Conservation (phyloP, 2,888 invertebrate genomes). For the Ephialtes manifestator region DNA sequence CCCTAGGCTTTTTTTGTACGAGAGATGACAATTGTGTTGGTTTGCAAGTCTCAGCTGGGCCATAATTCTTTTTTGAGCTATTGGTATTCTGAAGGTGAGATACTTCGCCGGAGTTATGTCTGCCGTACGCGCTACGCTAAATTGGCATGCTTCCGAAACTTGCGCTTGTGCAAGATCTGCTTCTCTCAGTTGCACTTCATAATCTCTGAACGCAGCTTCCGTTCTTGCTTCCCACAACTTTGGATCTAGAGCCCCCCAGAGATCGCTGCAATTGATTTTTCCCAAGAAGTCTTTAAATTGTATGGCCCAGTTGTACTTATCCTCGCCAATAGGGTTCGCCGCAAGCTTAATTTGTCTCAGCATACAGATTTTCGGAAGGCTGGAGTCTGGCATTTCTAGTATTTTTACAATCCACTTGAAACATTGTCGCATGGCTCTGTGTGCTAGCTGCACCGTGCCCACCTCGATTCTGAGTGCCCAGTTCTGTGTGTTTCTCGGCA, state of each 20-base stretch:
- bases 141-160: background rate
- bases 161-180: background rate
- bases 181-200: background rate
- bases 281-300: slow-evolving; percentile 35
- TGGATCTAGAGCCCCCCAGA: slow-evolving; percentile 42
- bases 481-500: slow-evolving; percentile 25
- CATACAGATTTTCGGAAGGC: slow-evolving; percentile 18
- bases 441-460: background rate
- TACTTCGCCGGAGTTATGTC: background rate
- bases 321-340: background rate
- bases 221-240: slow-evolving; percentile 5
- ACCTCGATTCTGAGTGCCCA: slow-evolving; percentile 24
- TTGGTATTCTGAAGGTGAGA: background rate
- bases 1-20: slow-evolving; percentile 4
- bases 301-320: slow-evolving; percentile 30
- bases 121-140: background rate
- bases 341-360: background rate
- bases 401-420: slow-evolving; percentile 46
- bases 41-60: slow-evolving; percentile 17
- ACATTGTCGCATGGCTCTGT: slow-evolving; percentile 6
- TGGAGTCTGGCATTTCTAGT: slow-evolving; percentile 1
- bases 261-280: background rate
- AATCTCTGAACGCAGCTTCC: background rate
- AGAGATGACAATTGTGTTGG: background rate
- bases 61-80: background rate